Percentiles rank a stretch among this genome's conserved stretches.
Evolutionary conservation across 2,797 vertebrate species (phyloP).

Genomic region (Enteromius mattozi): DNA sequence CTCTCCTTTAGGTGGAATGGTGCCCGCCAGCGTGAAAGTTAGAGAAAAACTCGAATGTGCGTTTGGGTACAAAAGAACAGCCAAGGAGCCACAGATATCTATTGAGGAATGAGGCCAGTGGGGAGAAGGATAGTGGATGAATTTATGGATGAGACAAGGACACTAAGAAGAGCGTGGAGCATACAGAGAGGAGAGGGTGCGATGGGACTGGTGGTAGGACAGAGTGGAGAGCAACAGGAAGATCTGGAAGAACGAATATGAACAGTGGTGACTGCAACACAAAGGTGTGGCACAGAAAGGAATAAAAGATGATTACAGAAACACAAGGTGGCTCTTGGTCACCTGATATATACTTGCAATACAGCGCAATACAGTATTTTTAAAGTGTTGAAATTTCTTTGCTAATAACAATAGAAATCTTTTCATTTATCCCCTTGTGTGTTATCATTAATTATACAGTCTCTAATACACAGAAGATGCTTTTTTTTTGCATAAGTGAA

Average conservation of each 20-base stretch:
- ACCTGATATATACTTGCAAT: neutral
- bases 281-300: constrained; percentile 45
- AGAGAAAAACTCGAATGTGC: constrained; percentile 57
- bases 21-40: constrained; percentile 81
- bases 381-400: constrained; percentile 25
- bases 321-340: constrained; percentile 37
- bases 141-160: constrained; percentile 62
- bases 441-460: constrained; percentile 26
- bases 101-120: constrained; percentile 44
- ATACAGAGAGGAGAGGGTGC: constrained; percentile 57
- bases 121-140: constrained; percentile 50
- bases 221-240: constrained; percentile 30
- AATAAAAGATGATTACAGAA: constrained; percentile 21
- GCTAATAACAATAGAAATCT: constrained; percentile 22
- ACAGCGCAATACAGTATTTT: constrained; percentile 4
- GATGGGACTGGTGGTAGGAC: constrained; percentile 37
- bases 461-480: constrained; percentile 17
- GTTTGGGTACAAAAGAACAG: constrained; percentile 37
- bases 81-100: constrained; percentile 52
- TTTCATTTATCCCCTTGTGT: constrained; percentile 32
- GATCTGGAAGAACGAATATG: constrained; percentile 25
- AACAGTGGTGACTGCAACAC: constrained; percentile 31
- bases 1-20: constrained; percentile 93
- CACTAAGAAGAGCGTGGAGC: constrained; percentile 65
- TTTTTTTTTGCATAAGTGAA: constrained; percentile 64